phyloP scores from a whole-genome alignment of 2,888 invertebrate genomes.

The Aphidius colemani region DNA sequence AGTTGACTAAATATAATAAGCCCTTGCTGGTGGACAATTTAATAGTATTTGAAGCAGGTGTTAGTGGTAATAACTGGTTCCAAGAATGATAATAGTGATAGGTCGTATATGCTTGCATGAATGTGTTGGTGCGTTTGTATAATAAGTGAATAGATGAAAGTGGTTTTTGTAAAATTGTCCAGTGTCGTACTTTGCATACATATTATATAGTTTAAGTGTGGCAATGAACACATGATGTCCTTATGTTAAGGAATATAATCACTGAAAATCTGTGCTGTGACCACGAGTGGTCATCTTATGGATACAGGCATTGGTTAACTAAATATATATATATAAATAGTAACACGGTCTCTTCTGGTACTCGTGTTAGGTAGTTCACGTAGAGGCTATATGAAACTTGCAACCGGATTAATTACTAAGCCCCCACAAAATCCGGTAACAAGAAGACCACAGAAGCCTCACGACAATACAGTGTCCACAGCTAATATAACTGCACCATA shows the following conservation, averaged over 20 bases:
- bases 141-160: constrained; percentile 6
- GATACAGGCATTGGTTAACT: background rate
- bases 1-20: too few species aligned
- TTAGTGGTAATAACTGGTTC: constrained; percentile 27
- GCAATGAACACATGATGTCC: constrained; percentile 19
- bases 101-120: constrained; percentile 12
- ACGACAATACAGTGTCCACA: constrained; percentile 40
- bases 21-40: constrained; percentile 8
- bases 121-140: constrained; percentile 3
- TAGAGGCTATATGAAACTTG: constrained; percentile 26
- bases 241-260: constrained; percentile 2
- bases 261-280: constrained; percentile 16
- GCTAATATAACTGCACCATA: constrained; percentile 37
- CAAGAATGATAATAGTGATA: constrained; percentile 30
- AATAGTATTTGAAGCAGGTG: constrained; percentile 34
- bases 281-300: background rate
- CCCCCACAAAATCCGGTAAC: constrained; percentile 38
- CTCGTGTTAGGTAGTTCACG: background rate
- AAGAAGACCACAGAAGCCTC: constrained; percentile 38
- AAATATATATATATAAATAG: too few species aligned
- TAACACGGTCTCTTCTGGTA: background rate
- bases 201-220: background rate
- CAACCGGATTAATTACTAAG: constrained; percentile 42
- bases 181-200: constrained; percentile 4
- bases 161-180: constrained; percentile 23